A percentile compares a stretch with the other conserved stretches of the same genome.
phyloP scores from a whole-genome alignment of 2,113 vertebrate species.

The Rostratula benghalensis region DNA sequence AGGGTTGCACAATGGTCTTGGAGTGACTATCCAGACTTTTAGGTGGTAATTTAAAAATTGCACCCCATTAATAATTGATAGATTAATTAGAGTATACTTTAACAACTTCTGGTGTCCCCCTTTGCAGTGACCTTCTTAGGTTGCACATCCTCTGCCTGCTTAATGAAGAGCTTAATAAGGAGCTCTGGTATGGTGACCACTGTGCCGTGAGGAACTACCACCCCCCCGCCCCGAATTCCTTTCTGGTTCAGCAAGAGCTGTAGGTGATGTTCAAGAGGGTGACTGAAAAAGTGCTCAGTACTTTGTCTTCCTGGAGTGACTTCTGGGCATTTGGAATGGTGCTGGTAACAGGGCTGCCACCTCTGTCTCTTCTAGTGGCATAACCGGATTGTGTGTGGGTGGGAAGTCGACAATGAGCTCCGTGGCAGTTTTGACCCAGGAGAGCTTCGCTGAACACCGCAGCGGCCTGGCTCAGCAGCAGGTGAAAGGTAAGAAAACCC shows the following conservation, averaged over 20 bases:
- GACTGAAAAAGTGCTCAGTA: background rate
- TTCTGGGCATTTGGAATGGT: background rate
- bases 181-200: background rate
- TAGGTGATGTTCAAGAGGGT: background rate
- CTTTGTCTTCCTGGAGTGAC: background rate
- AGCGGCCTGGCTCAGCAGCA: constrained; percentile 93
- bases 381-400: constrained; percentile 92
- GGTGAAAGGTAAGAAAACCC: constrained; percentile 81
- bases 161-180: background rate
- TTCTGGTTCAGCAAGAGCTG: background rate
- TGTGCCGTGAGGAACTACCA: background rate
- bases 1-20: background rate
- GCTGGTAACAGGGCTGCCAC: background rate
- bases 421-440: constrained; percentile 98
- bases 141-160: background rate
- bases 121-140: background rate
- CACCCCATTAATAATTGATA: background rate
- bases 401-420: constrained; percentile 98
- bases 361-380: constrained; percentile 79
- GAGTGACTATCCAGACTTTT: background rate
- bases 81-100: background rate
- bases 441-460: constrained; percentile 98
- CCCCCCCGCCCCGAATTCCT: background rate
- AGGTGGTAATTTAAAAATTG: background rate
- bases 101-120: background rate